Percentiles rank a stretch among this genome's conserved stretches.
Conservation (phyloP, 2,113 vertebrate genomes). For the Murina feae region DNA sequence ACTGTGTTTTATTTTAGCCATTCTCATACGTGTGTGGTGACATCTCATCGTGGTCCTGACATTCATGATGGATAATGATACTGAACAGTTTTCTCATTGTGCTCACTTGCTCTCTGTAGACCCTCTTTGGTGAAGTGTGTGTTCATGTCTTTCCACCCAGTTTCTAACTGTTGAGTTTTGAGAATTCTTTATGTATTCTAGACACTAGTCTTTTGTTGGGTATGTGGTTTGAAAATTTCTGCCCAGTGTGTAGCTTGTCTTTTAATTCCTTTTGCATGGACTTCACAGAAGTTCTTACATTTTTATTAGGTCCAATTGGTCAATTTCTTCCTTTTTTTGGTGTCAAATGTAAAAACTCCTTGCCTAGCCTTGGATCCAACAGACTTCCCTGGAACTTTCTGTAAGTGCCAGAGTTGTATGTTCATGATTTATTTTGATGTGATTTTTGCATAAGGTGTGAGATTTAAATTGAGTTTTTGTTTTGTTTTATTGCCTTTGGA, state of each 20-base stretch:
- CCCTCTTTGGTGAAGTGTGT: neutral
- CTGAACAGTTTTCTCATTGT: neutral
- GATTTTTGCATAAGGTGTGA: neutral
- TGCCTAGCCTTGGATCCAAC: neutral
- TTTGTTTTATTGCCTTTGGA: neutral
- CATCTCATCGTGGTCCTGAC: neutral
- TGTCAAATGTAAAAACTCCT: neutral
- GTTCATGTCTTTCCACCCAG: neutral
- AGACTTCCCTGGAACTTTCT: neutral
- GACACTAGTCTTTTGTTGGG: neutral
- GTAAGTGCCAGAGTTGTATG: neutral
- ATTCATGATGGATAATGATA: neutral
- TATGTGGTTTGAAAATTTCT: neutral
- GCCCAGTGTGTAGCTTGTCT: neutral
- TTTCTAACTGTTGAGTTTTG: conserved; percentile 12
- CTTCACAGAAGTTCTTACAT: neutral
- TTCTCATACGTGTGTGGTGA: neutral
- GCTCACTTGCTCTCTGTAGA: neutral
- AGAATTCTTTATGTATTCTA: neutral
- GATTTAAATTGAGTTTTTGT: neutral
- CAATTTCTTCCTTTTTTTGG: neutral
- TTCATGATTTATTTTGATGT: neutral
- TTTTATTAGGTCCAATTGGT: neutral
- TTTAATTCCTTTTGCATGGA: neutral
- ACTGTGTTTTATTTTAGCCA: neutral